phyloP scores from a whole-genome alignment of 2,888 invertebrate species.

The Drosophila lutescens region DNA sequence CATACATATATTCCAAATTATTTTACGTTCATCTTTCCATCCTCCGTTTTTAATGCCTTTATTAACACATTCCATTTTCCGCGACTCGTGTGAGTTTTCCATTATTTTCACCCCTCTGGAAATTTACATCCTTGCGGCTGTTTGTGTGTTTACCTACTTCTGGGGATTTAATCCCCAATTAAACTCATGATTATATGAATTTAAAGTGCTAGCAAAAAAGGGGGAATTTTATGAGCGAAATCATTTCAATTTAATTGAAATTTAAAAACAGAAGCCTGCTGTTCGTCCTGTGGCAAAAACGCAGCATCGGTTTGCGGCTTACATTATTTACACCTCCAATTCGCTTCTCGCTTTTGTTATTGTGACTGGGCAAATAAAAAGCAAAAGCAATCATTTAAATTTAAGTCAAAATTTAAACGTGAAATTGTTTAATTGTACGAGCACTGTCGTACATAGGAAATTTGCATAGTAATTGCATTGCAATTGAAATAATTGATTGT shows the following conservation, averaged over 20 bases:
- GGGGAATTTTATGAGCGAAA: background rate
- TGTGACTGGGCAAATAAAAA: slow-evolving; percentile 15
- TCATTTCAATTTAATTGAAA: slow-evolving; percentile 16
- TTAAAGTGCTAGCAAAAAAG: background rate
- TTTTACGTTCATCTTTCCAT: background rate
- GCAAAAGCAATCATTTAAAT: slow-evolving; percentile 20
- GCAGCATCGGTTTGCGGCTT: slow-evolving; percentile 11
- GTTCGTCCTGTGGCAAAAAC: slow-evolving; percentile 8
- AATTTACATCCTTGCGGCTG: slow-evolving; percentile 2
- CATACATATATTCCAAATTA: slow-evolving; percentile 34
- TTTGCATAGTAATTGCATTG: slow-evolving; percentile 35
- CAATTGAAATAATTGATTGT: slow-evolving; percentile 34
- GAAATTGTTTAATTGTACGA: slow-evolving; percentile 26
- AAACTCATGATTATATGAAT: slow-evolving; percentile 23
- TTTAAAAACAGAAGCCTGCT: slow-evolving; percentile 12
- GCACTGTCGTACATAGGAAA: slow-evolving; percentile 3
- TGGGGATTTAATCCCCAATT: slow-evolving; percentile 14
- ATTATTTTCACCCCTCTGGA: slow-evolving; percentile 8
- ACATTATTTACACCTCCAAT: slow-evolving; percentile 17
- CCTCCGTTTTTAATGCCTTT: background rate
- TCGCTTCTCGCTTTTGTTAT: background rate
- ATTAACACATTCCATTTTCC: slow-evolving; percentile 27
- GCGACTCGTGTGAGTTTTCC: slow-evolving; percentile 1
- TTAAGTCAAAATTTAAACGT: slow-evolving; percentile 31
- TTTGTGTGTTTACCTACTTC: slow-evolving; percentile 10